Percentiles rank a stretch among this genome's conserved stretches.
phyloP scores from a whole-genome alignment of 2,113 vertebrate species.

The Cyanoramphus novaezelandiae region DNA sequence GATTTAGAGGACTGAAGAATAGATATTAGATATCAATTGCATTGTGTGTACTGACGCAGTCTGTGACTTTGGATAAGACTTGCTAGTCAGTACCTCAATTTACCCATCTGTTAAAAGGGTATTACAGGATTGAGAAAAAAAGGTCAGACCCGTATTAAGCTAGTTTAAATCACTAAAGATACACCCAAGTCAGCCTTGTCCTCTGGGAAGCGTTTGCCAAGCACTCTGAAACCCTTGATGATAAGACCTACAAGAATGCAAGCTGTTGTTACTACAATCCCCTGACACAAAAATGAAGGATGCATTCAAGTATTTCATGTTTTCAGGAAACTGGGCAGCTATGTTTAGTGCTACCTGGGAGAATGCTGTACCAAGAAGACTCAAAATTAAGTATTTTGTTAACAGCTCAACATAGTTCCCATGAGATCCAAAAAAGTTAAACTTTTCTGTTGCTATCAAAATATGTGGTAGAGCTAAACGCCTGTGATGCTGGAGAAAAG shows the following conservation, averaged over 20 bases:
- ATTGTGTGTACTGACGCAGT: not conserved
- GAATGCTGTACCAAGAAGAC: fast-evolving
- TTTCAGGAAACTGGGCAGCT: not conserved
- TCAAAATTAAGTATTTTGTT: not conserved
- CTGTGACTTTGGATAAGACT: not conserved
- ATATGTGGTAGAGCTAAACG: not conserved
- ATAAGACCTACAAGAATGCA: not conserved
- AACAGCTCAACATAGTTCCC: not conserved
- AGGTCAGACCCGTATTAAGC: not conserved
- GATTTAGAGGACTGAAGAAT: not conserved
- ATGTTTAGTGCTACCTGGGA: not conserved
- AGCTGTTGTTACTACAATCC: not conserved
- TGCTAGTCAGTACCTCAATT: not conserved
- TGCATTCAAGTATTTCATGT: not conserved
- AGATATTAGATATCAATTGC: not conserved
- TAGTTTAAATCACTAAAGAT: not conserved
- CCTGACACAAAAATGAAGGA: not conserved
- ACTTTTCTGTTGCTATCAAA: not conserved
- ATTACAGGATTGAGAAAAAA: not conserved
- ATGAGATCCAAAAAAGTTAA: not conserved
- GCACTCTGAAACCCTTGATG: not conserved
- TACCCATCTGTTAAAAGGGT: not conserved
- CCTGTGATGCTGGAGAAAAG: not conserved
- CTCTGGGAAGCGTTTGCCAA: not conserved
- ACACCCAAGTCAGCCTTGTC: not conserved